Evolutionary conservation across 2,888 invertebrate species (phyloP).

Genomic region (Microplitis deprimator): DNA sequence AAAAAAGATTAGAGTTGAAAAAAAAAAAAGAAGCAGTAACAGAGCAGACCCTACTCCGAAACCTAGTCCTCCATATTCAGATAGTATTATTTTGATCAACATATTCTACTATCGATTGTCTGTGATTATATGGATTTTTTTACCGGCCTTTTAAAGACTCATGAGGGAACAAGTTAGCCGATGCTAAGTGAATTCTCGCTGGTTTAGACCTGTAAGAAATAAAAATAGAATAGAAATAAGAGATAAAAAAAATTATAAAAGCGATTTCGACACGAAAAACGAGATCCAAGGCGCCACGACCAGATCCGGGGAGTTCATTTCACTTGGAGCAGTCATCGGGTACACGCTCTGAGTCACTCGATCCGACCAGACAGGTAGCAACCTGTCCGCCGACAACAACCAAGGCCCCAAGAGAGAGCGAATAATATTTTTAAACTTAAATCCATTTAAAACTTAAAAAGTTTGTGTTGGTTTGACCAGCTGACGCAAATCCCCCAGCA

Average conservation of each 20-base stretch:
- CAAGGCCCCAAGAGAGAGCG: constrained; percentile 17
- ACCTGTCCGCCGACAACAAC: constrained; percentile 42
- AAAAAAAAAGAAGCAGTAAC: not conserved
- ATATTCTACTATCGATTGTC: no score
- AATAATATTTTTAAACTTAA: constrained; percentile 9
- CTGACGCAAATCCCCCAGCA: not conserved
- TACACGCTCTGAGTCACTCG: constrained; percentile 62
- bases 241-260: not conserved
- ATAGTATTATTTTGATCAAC: no score
- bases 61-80: no score
- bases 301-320: constrained; percentile 61
- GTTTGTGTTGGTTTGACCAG: not conserved
- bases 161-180: not conserved
- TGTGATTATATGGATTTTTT: no score
- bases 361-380: constrained; percentile 52
- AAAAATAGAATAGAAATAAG: constrained; percentile 7
- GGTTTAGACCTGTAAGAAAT: not conserved
- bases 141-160: no score
- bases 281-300: constrained; percentile 43
- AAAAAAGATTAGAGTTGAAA: not conserved
- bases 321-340: constrained; percentile 57
- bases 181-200: not conserved
- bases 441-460: not conserved
- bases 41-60: not conserved
- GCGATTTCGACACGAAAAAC: constrained; percentile 20